These are phyloP conservation scores for Gobiocypris rarus DNA, from an alignment of 2,113 vertebrate genomes.

Conservation along the genomic window DNA sequence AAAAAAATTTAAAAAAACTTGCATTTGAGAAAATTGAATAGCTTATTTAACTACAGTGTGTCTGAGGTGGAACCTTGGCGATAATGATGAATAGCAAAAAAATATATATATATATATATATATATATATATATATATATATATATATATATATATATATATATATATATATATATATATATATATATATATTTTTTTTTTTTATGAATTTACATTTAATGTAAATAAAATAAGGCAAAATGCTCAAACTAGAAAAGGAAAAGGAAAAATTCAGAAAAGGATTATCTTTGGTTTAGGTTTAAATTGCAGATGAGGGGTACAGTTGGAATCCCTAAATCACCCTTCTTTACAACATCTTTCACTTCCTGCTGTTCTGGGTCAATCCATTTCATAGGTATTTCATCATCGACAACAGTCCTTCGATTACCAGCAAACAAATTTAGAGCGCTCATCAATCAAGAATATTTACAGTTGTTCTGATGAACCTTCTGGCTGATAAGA, in stretches of 20 bases:
- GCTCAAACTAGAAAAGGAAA: too few relatives aligned
- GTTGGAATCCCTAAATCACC: neutral
- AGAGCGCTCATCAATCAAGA: slow-evolving; percentile 20
- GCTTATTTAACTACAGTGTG: slow-evolving; percentile 24
- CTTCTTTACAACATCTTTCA: slow-evolving; percentile 9
- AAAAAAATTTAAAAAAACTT: neutral
- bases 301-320: neutral
- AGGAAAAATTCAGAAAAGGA: neutral
- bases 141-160: too few relatives aligned
- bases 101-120: too few relatives aligned
- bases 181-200: too few relatives aligned
- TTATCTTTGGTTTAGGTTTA: neutral
- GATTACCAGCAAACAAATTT: slow-evolving; percentile 36
- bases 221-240: neutral
- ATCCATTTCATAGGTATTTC: slow-evolving; percentile 17
- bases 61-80: neutral
- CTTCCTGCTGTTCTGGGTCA: neutral
- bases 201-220: neutral
- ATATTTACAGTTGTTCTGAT: slow-evolving; percentile 46
- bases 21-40: neutral
- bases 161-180: too few relatives aligned
- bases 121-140: too few relatives aligned
- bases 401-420: neutral
- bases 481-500: slow-evolving; percentile 17
- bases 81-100: neutral